Conservation (phyloP, 2,797 vertebrate species). For the Acropternis orthonyx region DNA sequence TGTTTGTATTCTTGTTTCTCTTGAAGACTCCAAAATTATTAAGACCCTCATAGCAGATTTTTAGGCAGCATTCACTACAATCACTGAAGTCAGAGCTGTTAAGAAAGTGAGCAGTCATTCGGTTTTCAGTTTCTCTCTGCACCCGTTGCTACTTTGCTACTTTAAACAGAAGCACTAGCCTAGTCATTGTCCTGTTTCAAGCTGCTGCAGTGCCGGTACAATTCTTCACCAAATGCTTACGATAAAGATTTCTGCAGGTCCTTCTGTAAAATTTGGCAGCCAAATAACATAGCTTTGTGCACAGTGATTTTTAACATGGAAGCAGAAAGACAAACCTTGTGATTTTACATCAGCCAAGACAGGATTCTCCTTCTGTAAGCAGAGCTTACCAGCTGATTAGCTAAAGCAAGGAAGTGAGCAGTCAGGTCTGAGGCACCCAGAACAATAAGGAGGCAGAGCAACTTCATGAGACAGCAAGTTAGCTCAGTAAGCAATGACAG, state of each 20-base stretch:
- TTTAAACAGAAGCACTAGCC: neutral
- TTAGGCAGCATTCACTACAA: neutral
- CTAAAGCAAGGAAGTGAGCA: neutral
- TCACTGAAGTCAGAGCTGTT: neutral
- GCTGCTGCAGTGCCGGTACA: neutral
- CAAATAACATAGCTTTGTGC: neutral
- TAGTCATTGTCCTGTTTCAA: neutral
- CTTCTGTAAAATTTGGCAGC: neutral
- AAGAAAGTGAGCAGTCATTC: neutral
- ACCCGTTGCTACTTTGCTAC: neutral
- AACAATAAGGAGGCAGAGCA: neutral
- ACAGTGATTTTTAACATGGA: neutral
- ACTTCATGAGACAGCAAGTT: neutral
- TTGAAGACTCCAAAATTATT: neutral
- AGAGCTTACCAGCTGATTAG: neutral
- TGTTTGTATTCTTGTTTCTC: neutral
- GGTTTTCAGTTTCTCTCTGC: neutral
- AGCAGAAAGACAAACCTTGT: neutral
- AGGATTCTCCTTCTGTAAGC: neutral
- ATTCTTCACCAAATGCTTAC: neutral
- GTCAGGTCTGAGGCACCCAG: neutral
- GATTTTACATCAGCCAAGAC: neutral
- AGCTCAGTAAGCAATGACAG: neutral
- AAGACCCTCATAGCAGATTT: neutral
- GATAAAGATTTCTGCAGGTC: neutral